Conservation (phyloP, 2,888 invertebrate species). For the Leptopterna dolabrata region DNA sequence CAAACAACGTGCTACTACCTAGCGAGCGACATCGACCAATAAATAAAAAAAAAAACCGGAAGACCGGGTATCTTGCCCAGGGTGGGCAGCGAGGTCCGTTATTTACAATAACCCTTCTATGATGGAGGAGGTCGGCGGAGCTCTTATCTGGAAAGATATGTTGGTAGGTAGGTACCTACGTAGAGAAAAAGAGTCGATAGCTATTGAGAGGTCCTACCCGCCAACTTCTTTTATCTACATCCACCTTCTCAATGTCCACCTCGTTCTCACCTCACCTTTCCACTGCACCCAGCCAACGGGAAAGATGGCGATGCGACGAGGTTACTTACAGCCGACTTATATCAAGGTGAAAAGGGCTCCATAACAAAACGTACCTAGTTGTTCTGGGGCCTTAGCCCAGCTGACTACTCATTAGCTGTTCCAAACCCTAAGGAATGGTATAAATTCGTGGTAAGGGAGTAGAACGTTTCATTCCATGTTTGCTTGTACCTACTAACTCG, state of each 20-base stretch:
- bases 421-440: too few species aligned
- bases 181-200: not conserved
- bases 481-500: too few species aligned
- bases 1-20: not conserved
- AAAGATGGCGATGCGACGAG: too few species aligned
- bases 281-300: not conserved
- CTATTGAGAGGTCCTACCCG: not conserved
- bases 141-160: slow-evolving; percentile 35
- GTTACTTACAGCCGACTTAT: too few species aligned
- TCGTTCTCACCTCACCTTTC: not conserved
- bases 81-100: slow-evolving; percentile 14
- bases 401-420: too few species aligned
- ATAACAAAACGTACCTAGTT: too few species aligned
- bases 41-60: not conserved
- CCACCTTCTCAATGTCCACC: not conserved
- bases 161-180: too few species aligned
- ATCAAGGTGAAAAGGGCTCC: too few species aligned
- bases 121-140: slow-evolving; percentile 28
- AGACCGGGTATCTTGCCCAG: not conserved
- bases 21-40: not conserved
- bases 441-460: too few species aligned
- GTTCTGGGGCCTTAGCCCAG: too few species aligned
- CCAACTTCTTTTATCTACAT: slow-evolving; percentile 15
- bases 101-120: slow-evolving; percentile 39
- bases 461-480: too few species aligned